phyloP scores from a whole-genome alignment of 2,113 vertebrate species.

The Cavia porcellus region DNA sequence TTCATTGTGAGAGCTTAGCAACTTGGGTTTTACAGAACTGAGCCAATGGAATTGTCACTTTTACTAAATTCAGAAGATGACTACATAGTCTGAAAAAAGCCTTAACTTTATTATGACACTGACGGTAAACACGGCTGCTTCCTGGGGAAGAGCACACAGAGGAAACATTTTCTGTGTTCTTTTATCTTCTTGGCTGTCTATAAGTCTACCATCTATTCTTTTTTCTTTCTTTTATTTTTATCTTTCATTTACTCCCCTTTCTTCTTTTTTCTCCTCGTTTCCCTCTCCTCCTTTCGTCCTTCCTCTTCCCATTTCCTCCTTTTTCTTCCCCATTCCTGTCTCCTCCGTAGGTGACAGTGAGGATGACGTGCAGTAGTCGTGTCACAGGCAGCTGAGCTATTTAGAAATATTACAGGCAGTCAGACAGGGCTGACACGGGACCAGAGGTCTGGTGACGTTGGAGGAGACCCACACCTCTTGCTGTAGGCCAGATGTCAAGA shows the following conservation, averaged over 20 bases:
- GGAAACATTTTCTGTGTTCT: background rate
- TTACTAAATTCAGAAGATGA: conserved; percentile 77
- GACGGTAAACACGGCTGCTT: conserved; percentile 29
- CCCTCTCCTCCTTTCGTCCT: too few species aligned
- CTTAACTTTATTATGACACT: conserved; percentile 41
- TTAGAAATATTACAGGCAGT: too few species aligned
- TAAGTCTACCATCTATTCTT: background rate
- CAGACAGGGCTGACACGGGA: too few species aligned
- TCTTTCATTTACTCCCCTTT: too few species aligned
- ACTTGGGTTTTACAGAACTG: conserved; percentile 60
- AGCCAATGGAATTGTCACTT: conserved; percentile 63
- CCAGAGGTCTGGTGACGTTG: too few species aligned
- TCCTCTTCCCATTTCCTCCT: background rate
- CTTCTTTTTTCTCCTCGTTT: background rate
- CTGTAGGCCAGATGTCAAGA: too few species aligned
- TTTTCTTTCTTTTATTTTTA: background rate
- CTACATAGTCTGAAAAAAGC: conserved; percentile 39
- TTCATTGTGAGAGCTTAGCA: conserved; percentile 72
- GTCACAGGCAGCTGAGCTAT: too few species aligned
- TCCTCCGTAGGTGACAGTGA: background rate
- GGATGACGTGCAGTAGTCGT: background rate
- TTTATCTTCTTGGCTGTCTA: background rate
- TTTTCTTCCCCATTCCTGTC: background rate
- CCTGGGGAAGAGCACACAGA: background rate
- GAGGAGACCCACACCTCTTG: too few species aligned